phyloP scores from a whole-genome alignment of 2,888 invertebrate species.

The Octonoba sinensis region DNA sequence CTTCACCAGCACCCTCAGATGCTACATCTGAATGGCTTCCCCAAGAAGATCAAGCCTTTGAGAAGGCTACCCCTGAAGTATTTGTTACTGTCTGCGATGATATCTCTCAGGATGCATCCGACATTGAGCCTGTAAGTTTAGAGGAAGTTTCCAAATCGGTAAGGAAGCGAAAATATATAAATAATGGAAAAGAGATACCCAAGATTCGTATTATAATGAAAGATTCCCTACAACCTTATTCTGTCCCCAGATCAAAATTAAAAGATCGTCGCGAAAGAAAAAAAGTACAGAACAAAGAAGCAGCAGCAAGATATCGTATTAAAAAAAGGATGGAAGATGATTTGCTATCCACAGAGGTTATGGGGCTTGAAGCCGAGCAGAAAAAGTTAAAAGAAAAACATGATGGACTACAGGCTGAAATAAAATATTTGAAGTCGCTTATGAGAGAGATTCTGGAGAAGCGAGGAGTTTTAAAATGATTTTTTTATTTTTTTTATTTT shows the following conservation, averaged over 20 bases:
- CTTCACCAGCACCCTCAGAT: background rate
- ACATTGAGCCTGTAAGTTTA: too few species aligned
- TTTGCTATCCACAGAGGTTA: slow-evolving; percentile 31
- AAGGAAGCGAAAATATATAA: slow-evolving; percentile 23
- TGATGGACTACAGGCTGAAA: slow-evolving; percentile 34
- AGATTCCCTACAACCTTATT: background rate
- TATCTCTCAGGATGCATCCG: background rate
- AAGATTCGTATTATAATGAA: slow-evolving; percentile 26
- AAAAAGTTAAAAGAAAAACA: slow-evolving; percentile 36
- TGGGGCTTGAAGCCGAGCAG: slow-evolving; percentile 24
- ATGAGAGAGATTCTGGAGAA: slow-evolving; percentile 48
- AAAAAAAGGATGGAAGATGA: slow-evolving; percentile 42
- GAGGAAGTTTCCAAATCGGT: slow-evolving; percentile 23
- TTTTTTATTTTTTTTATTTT: slow-evolving; percentile 5
- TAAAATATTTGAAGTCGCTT: slow-evolving; percentile 49
- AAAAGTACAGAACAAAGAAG: slow-evolving; percentile 62
- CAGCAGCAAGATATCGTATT: slow-evolving; percentile 54
- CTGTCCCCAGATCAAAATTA: background rate
- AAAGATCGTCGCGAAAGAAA: slow-evolving; percentile 34
- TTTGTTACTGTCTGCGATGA: slow-evolving; percentile 21
- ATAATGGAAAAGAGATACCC: slow-evolving; percentile 26
- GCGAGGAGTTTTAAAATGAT: slow-evolving; percentile 29
- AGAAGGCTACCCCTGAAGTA: slow-evolving; percentile 6
- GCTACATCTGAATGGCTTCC: background rate
- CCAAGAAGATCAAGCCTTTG: background rate